These are phyloP conservation scores for Philonicus albiceps DNA, from an alignment of 2,888 invertebrate genomes.

Conservation along the genomic window DNA sequence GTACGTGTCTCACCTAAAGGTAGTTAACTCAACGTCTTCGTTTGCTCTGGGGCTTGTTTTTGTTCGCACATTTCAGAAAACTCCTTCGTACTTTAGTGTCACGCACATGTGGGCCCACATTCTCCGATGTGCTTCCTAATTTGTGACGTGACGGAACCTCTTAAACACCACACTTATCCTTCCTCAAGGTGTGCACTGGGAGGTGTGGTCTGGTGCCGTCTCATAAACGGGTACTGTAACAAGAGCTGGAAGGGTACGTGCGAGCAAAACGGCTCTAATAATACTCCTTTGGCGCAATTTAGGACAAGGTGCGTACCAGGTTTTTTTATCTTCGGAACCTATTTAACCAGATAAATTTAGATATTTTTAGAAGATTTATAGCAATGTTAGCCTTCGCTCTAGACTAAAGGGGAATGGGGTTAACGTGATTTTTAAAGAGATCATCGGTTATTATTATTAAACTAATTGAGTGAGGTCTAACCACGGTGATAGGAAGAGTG, in stretches of 20 bases:
- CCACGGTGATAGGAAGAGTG: background rate
- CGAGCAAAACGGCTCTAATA: background rate
- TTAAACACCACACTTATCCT: background rate
- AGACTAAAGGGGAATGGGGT: background rate
- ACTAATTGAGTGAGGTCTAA: background rate
- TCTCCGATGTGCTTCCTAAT: background rate
- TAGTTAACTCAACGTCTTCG: background rate
- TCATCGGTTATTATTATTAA: background rate
- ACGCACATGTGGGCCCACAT: background rate
- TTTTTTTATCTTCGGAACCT: background rate
- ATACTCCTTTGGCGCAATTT: background rate
- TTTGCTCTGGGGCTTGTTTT: too few relatives aligned
- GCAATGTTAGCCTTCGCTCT: background rate
- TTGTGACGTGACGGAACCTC: conserved; percentile 15
- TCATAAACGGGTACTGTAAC: background rate
- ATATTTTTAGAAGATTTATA: conserved; percentile 21
- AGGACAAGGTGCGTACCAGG: background rate
- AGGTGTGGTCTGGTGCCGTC: background rate
- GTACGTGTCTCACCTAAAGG: background rate
- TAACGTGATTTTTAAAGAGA: background rate
- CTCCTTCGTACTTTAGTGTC: background rate
- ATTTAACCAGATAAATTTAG: background rate
- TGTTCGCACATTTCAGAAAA: background rate
- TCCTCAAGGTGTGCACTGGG: background rate
- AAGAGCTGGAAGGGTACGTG: background rate